Evolutionary conservation across 2,797 vertebrate genomes (phyloP).

Genomic region (Carapus acus): DNA sequence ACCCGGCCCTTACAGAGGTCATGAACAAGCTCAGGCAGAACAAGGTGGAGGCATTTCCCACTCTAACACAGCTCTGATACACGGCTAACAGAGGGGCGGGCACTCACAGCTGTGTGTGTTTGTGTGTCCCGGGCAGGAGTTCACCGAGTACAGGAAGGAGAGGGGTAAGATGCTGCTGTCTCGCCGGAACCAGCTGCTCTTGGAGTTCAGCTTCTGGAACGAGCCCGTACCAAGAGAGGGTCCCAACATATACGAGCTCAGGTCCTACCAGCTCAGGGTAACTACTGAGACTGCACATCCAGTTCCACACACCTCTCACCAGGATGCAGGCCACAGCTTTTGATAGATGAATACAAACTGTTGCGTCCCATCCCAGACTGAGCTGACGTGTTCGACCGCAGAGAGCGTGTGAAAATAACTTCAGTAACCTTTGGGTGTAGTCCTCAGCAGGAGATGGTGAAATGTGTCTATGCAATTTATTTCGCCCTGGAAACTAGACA

Average conservation of each 20-base stretch:
- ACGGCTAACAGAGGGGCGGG: too few relatives aligned
- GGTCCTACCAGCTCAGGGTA: constrained; percentile 93
- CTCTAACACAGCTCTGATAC: not conserved
- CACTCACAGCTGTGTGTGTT: constrained; percentile 15
- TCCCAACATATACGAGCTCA: constrained; percentile 93
- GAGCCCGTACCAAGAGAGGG: constrained; percentile 85
- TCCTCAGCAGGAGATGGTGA: too few relatives aligned
- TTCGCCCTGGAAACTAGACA: constrained; percentile 20
- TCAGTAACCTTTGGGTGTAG: constrained; percentile 11
- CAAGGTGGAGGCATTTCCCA: constrained; percentile 70
- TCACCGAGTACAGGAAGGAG: constrained; percentile 85
- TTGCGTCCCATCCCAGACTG: constrained; percentile 25
- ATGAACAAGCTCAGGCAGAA: constrained; percentile 93
- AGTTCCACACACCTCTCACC: too few relatives aligned
- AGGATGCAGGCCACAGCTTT: too few relatives aligned
- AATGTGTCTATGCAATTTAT: constrained; percentile 15
- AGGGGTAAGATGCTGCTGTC: constrained; percentile 92
- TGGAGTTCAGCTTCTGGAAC: constrained; percentile 98
- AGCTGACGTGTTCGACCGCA: constrained; percentile 11
- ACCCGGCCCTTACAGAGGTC: constrained; percentile 94
- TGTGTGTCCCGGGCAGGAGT: constrained; percentile 72
- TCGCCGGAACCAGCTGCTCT: constrained; percentile 87
- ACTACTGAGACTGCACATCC: constrained; percentile 50
- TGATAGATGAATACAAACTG: constrained; percentile 20
- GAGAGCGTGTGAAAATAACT: constrained; percentile 26